phyloP scores from a whole-genome alignment of 2,888 invertebrate genomes.

The Melanchra persicariae region DNA sequence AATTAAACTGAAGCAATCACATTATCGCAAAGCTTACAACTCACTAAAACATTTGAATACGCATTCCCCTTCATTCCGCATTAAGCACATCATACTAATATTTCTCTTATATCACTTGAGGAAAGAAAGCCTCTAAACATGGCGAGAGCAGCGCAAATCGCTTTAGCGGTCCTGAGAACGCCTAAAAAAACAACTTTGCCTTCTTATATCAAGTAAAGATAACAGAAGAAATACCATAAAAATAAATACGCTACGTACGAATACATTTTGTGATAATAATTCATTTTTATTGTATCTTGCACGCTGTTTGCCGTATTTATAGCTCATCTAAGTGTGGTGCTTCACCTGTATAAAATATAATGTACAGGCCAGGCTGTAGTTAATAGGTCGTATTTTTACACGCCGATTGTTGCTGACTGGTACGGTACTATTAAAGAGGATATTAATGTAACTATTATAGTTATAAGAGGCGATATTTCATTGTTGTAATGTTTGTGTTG shows the following conservation, averaged over 20 bases:
- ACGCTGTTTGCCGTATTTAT: conserved; percentile 89
- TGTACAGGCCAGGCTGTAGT: conserved; percentile 83
- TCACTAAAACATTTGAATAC: conserved; percentile 60
- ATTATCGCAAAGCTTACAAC: conserved; percentile 48
- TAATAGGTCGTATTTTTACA: conserved; percentile 81
- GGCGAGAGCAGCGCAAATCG: conserved; percentile 70
- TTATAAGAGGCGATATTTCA: conserved; percentile 60
- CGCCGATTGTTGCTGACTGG: conserved; percentile 74
- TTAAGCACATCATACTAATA: conserved; percentile 68
- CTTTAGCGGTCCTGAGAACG: conserved; percentile 70
- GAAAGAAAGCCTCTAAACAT: conserved; percentile 64
- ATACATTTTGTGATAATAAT: conserved; percentile 88
- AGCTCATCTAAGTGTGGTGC: conserved; percentile 85
- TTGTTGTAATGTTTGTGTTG: conserved; percentile 44
- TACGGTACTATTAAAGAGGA: conserved; percentile 62
- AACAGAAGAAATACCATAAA: conserved; percentile 77
- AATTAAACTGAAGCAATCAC: conserved; percentile 50
- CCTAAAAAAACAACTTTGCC: conserved; percentile 76
- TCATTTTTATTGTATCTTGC: conserved; percentile 90
- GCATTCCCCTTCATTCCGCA: conserved; percentile 57
- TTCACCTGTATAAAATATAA: conserved; percentile 86
- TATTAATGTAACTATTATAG: conserved; percentile 68
- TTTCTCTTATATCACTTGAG: conserved; percentile 63
- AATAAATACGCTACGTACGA: conserved; percentile 83
- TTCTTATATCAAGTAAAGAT: conserved; percentile 77